Evolutionary conservation across 2,113 vertebrate genomes (phyloP).

Genomic region (Platysteira castanea): DNA sequence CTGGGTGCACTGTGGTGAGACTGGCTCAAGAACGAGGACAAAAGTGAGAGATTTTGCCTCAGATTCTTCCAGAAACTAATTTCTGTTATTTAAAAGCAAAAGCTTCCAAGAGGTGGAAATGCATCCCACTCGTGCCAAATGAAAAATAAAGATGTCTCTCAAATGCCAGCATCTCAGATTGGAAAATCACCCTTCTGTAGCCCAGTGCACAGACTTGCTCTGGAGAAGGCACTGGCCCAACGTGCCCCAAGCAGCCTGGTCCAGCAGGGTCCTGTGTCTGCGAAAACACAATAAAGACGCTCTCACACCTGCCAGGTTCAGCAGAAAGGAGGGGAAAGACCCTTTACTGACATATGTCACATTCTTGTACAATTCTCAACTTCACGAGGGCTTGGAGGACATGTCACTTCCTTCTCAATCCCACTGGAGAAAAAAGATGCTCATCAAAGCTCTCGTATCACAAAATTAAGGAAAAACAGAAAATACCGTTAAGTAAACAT

Average conservation of each 20-base stretch:
- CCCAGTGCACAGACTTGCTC: rapidly evolving
- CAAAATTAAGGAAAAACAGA: too few relatives aligned
- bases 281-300: too few relatives aligned
- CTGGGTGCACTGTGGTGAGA: background rate
- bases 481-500: too few relatives aligned
- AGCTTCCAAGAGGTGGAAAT: background rate
- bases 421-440: too few relatives aligned
- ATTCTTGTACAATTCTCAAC: too few relatives aligned
- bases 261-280: too few relatives aligned
- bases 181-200: background rate
- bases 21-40: background rate
- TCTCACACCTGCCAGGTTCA: too few relatives aligned
- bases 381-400: too few relatives aligned
- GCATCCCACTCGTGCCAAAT: background rate
- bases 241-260: rapidly evolving
- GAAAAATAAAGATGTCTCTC: background rate
- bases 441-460: too few relatives aligned
- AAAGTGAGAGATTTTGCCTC: background rate
- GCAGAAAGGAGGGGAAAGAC: too few relatives aligned
- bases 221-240: background rate
- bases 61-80: background rate
- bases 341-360: too few relatives aligned
- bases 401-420: too few relatives aligned
- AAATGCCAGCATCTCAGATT: background rate
- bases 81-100: background rate